These are phyloP conservation scores for Drosophila multiciliata DNA, from an alignment of 2,888 invertebrate genomes.

Conservation along the genomic window DNA sequence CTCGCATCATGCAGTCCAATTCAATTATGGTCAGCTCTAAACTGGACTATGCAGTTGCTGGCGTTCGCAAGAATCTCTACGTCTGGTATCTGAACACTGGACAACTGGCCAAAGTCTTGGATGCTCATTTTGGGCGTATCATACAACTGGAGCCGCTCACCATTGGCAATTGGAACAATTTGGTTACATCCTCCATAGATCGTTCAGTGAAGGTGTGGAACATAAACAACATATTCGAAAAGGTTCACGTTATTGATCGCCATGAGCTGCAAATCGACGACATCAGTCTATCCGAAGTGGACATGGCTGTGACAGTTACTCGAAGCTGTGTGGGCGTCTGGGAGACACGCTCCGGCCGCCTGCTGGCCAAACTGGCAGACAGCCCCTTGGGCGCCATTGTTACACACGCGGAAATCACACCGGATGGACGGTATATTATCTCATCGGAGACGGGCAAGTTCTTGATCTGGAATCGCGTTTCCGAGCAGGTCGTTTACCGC, in stretches of 20 bases:
- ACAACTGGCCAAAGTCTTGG: slow-evolving; percentile 94
- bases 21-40: slow-evolving; percentile 96
- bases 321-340: slow-evolving; percentile 98
- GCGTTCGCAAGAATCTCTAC: slow-evolving; percentile 97
- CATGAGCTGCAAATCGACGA: slow-evolving; percentile 98
- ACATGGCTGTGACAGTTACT: slow-evolving; percentile 96
- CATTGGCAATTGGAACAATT: slow-evolving; percentile 95
- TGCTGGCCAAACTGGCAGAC: slow-evolving; percentile 95
- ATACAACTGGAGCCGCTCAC: slow-evolving; percentile 95
- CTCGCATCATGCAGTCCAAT: slow-evolving; percentile 95
- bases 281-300: slow-evolving; percentile 92
- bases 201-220: slow-evolving; percentile 99
- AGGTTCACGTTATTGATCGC: slow-evolving; percentile 97
- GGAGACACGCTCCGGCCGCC: slow-evolving; percentile 93
- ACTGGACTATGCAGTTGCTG: slow-evolving; percentile 96
- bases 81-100: slow-evolving; percentile 95
- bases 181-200: slow-evolving; percentile 98
- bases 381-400: slow-evolving; percentile 97
- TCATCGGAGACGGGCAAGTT: slow-evolving; percentile 97
- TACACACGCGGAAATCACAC: slow-evolving; percentile 95
- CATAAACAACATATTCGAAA: slow-evolving; percentile 99
- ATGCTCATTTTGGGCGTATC: slow-evolving; percentile 98
- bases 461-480: slow-evolving; percentile 93
- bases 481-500: slow-evolving; percentile 89
- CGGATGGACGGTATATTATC: slow-evolving; percentile 92